phyloP scores from a whole-genome alignment of 2,113 vertebrate species.

The Ifrita kowaldi region DNA sequence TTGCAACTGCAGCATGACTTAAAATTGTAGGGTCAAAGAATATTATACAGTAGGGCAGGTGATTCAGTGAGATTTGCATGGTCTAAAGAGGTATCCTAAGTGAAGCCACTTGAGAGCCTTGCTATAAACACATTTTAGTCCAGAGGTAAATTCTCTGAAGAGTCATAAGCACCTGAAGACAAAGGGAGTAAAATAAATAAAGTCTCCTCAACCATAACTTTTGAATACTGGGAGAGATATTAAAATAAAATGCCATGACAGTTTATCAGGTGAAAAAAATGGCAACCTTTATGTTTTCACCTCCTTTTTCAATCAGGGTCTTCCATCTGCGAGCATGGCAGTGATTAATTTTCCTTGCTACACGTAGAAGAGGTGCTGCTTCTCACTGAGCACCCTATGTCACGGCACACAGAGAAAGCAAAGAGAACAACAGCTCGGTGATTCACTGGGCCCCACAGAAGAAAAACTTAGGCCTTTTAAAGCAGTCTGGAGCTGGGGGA shows the following conservation, averaged over 20 bases:
- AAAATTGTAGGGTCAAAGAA: not conserved
- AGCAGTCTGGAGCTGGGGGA: not conserved
- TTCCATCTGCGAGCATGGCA: not conserved
- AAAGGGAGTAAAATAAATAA: slow-evolving; percentile 9
- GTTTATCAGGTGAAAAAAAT: not conserved
- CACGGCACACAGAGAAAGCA: not conserved
- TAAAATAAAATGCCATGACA: slow-evolving; percentile 18
- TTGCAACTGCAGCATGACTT: not conserved
- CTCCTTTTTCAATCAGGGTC: not conserved
- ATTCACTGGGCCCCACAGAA: not conserved
- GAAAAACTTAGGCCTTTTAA: not conserved
- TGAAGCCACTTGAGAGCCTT: not conserved
- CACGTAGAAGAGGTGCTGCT: not conserved
- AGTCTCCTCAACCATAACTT: not conserved
- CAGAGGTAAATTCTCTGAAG: not conserved
- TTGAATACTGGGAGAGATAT: not conserved
- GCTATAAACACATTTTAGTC: not conserved
- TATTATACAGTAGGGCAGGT: not conserved
- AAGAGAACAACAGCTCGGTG: not conserved
- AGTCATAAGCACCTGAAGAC: not conserved
- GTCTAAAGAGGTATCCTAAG: not conserved
- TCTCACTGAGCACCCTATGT: not conserved
- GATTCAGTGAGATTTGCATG: not conserved
- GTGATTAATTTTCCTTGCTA: not conserved
- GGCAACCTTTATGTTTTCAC: not conserved